Base-by-base conservation (phyloP, 2,888 invertebrate species). In the Agrilus mali region DNA sequence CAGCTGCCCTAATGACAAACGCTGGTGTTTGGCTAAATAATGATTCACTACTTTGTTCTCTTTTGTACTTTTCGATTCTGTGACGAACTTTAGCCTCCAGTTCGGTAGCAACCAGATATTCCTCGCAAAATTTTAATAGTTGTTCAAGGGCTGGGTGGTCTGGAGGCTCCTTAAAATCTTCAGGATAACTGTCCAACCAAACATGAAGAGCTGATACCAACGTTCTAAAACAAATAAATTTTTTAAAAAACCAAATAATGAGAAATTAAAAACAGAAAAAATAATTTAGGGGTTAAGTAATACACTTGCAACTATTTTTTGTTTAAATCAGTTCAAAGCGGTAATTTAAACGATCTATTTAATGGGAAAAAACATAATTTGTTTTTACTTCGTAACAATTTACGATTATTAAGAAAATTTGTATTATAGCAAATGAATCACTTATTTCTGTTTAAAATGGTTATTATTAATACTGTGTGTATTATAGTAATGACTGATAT, bases 141-240 rank as follows among this genome's bases (percentile, higher is more conserved):
- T 84, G 80, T 50, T 80, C 77, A 58, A 97, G 79, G 56, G 84
- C 79, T 40, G 82, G 74, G 64, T 86, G 86, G 58, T 78, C 76
- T 39, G 88, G 87, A 33, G 84, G 75, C 54, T 87, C 84, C 48
- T 82, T 78, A 67, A 88, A 87, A 70, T 98, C 98, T 67, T 96
- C 95, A 34, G 94, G 90, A 67, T 94, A 97, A 45, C 89, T 87
- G 70, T 97, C 96, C 62, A 98, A 69, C 98, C 98, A 98, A 36
- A 96, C 93, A 63, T 93, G 90, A 53, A 97, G 75, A 48, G 88
- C 87, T 53, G 88, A 86, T 56, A 90, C 80, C 65, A 93, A 75
- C 50, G 89, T 88, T 69, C 86, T 86, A 61, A 40, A 38, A 40
- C 27, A 47, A 38, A 17, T 36, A 42, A 36, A 13, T 22, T 14